Conservation (phyloP, 2,888 invertebrate genomes). For the Tridacna gigas region DNA sequence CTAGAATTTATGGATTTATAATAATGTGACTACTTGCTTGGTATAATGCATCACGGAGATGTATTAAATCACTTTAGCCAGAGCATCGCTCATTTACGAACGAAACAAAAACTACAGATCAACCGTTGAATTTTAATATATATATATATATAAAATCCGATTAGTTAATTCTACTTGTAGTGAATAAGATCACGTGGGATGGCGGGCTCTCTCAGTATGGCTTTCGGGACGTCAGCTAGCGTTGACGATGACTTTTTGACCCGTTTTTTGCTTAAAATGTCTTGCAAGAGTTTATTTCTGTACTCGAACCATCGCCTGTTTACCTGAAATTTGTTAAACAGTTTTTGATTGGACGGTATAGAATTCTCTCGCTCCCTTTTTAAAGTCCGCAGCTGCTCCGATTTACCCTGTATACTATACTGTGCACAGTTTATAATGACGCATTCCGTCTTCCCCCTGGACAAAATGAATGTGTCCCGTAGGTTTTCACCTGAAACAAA, state of each 20-base stretch:
- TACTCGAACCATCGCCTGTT: constrained; percentile 72
- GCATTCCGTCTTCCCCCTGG: constrained; percentile 69
- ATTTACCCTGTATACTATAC: constrained; percentile 68
- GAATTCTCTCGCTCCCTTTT: constrained; percentile 56
- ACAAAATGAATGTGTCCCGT: constrained; percentile 69
- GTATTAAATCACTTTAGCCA: no score
- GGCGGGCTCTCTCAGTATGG: constrained; percentile 55
- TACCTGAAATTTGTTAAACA: constrained; percentile 62
- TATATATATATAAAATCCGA: neutral
- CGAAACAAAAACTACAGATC: neutral
- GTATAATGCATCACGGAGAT: no score
- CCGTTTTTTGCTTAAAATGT: constrained; percentile 53
- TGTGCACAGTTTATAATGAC: constrained; percentile 66
- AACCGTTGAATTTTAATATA: neutral
- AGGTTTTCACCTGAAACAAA: constrained; percentile 69
- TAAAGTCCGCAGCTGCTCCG: constrained; percentile 63
- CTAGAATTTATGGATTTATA: no score
- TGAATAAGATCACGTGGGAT: constrained; percentile 58
- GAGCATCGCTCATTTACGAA: neutral
- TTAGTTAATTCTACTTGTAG: constrained; percentile 11
- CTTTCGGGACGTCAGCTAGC: constrained; percentile 64
- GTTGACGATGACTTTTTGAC: constrained; percentile 27
- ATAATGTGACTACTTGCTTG: no score
- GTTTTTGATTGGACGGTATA: constrained; percentile 63
- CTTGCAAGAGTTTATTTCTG: constrained; percentile 64